Base-by-base conservation (phyloP, 30 jellyfish, hydroid and myxozoan genomes). In the Catostylus mosaicus region DNA sequence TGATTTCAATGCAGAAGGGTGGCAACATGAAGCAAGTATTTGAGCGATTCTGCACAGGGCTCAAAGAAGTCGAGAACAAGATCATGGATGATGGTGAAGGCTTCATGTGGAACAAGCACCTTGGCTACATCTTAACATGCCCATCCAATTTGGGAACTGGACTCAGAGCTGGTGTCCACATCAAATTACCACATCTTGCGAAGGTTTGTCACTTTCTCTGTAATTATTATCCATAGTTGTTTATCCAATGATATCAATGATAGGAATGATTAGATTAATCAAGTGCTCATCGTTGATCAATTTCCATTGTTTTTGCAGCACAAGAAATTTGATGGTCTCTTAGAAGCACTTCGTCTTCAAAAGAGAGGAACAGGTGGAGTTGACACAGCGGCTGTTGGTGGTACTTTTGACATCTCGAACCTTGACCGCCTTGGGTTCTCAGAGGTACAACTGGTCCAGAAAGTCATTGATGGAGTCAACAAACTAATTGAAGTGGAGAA, bases 111-210 rank as follows among this genome's bases (percentile, higher is more conserved):
- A 83, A 70, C 78, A 78, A 90, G 38, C 97, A 83, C 63, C 89
- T 90, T 59, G 97, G 97, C 27, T 90, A 90, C 75, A 84, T 90
- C 32, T 50, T 84, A 19, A 89, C 97, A 0, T 89, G 97, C 64
- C 97, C 97, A 66, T 89, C 97, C 19, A 90, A 90, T 66, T 91
- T 90, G 18, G 97, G 97, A 10, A 90, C 97, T 30, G 97, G 97
- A 31, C 82, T 90, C 38, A 83, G 95, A 76, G 97, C 97, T 4
- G 93, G 97, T 54, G 97, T 90, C 23, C 97, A 90, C 73, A 88
- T 90, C 35, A 90, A 90, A 46, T 66, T 90, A 36, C 97, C 97
- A 10, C 50, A 74, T 16, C 79, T 90, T 32, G 69, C 97, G 0
- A 83, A 76, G 91, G 91, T 81, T 22, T 16, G 69, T 60, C 16